A percentile compares a stretch with the other conserved stretches of the same genome.
Evolutionary conservation across 2,797 vertebrate genomes (phyloP).

Genomic region (Cetoscarus ocellatus): DNA sequence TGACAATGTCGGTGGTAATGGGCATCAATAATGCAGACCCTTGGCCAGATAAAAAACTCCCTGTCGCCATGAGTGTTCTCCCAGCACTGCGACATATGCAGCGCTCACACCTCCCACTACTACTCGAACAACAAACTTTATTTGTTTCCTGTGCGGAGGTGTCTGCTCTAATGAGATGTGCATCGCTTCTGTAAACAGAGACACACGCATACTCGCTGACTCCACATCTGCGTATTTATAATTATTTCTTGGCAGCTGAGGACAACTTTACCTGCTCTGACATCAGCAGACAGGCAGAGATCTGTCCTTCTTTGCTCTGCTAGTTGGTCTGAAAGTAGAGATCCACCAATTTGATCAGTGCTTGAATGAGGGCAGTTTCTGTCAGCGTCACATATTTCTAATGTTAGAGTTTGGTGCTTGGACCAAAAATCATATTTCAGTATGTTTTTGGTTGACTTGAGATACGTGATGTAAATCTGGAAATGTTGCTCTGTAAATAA

Average conservation of each 20-base stretch:
- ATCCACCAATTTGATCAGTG: slow-evolving; percentile 5
- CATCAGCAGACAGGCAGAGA: slow-evolving; percentile 1
- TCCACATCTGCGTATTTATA: slow-evolving; percentile 14
- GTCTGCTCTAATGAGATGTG: slow-evolving; percentile 37
- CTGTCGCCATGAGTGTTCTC: slow-evolving; percentile 52
- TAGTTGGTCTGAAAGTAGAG: slow-evolving; percentile 3
- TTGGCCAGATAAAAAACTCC: slow-evolving; percentile 69
- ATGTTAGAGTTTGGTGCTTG: not conserved
- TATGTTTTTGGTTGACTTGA: too few relatives aligned
- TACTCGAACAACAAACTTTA: slow-evolving; percentile 34
- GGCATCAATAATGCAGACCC: slow-evolving; percentile 83
- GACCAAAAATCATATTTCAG: too few relatives aligned
- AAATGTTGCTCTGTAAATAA: too few relatives aligned
- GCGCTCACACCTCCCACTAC: slow-evolving; percentile 32
- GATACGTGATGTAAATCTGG: too few relatives aligned
- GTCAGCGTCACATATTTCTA: not conserved
- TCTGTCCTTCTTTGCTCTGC: slow-evolving; percentile 1
- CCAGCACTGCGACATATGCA: slow-evolving; percentile 31
- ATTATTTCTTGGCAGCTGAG: slow-evolving; percentile 21
- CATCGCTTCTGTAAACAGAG: slow-evolving; percentile 18
- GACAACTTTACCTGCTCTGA: slow-evolving; percentile 13
- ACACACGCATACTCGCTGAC: slow-evolving; percentile 15
- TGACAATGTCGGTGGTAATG: slow-evolving; percentile 79
- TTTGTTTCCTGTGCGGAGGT: slow-evolving; percentile 26
- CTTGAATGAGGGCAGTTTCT: slow-evolving; percentile 9